Evolutionary conservation across 2,113 vertebrate genomes (phyloP), one percentile per base, ranked within the genome.

Genomic region (Anolis sagrei): DNA sequence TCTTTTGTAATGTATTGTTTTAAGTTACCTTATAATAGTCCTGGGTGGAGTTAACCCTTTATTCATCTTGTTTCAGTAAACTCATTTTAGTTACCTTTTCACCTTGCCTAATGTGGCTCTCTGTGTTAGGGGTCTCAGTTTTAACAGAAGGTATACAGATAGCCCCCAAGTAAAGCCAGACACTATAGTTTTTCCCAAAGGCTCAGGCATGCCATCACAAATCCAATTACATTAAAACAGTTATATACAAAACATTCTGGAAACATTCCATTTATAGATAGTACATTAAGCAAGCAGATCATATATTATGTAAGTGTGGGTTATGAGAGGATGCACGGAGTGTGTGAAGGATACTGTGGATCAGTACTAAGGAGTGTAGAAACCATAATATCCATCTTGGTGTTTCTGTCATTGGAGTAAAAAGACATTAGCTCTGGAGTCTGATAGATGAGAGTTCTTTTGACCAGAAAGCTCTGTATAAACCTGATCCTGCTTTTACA

Each of bases 401-500:
- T 61, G 18, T 78, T 87, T 21, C 21, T 83, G 1, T 81, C 61
- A 14, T 89, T n/a, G 44, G 21, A 51, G 76, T 89, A 0, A 1
- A 82, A 88, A 39, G 21, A 5, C 1, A 73, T 48, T 48, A 1
- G 5, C 2, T 0, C 16, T 86, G 76, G 44, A 82, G 36, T 16
- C 0, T 61, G 4, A 62, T 8, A 73, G 2, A 78, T 64, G 76
- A 81, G 54, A 76, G 21, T 11, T 64, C 83, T n/a, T 76, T 87
- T 49, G 19, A 39, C 29, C 51, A 62, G 49, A 79, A 81, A 39
- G 69, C 27, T 89, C 86, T 76, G 0, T 92, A 58, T 21, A 66
- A 85, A 69, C 29, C 89, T 32, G 69, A 76, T 77, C 27, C 5
- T 73, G 4, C 54, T 88, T 80, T 62, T 75, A 72, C 39, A 79